Conservation (phyloP, 2,113 vertebrate genomes). For the Planiliza haematocheilus region DNA sequence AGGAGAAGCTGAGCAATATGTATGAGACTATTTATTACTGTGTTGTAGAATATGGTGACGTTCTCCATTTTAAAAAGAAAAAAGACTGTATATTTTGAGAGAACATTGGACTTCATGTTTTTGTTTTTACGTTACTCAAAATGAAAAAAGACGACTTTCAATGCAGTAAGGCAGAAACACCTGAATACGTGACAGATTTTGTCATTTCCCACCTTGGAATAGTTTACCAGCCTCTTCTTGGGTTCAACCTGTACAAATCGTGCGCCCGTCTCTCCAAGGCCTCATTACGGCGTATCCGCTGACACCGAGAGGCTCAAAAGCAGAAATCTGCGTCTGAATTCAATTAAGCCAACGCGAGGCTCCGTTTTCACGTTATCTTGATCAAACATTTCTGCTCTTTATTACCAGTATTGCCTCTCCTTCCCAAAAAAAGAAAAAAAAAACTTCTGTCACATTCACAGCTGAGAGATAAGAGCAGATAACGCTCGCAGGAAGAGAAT, state of each 20-base stretch:
- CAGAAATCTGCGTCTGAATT: conserved; percentile 57
- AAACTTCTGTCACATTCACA: conserved; percentile 59
- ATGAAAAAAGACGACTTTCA: conserved; percentile 82
- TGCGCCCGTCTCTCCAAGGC: conserved; percentile 43
- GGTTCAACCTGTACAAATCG: conserved; percentile 39
- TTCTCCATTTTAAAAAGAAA: conserved; percentile 52
- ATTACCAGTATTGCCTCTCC: conserved; percentile 62
- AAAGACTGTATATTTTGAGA: conserved; percentile 74
- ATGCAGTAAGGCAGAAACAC: conserved; percentile 84
- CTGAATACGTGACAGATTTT: conserved; percentile 52
- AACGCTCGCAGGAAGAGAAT: conserved; percentile 59
- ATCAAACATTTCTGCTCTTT: conserved; percentile 65
- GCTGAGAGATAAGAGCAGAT: conserved; percentile 59
- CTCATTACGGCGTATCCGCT: conserved; percentile 48
- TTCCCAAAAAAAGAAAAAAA: conserved; percentile 19
- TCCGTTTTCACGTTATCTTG: conserved; percentile 55
- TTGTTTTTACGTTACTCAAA: conserved; percentile 59
- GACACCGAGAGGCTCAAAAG: conserved; percentile 27
- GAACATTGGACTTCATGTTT: conserved; percentile 70
- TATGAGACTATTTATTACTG: conserved; percentile 87
- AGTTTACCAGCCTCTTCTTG: conserved; percentile 67
- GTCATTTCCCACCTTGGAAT: conserved; percentile 62
- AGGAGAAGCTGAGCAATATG: conserved; percentile 94
- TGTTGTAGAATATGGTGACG: conserved; percentile 72
- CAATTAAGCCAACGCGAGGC: conserved; percentile 57